Percentiles rank a stretch among this genome's conserved stretches.
phyloP scores from a whole-genome alignment of 2,113 vertebrate genomes.

The Sapajus apella region DNA sequence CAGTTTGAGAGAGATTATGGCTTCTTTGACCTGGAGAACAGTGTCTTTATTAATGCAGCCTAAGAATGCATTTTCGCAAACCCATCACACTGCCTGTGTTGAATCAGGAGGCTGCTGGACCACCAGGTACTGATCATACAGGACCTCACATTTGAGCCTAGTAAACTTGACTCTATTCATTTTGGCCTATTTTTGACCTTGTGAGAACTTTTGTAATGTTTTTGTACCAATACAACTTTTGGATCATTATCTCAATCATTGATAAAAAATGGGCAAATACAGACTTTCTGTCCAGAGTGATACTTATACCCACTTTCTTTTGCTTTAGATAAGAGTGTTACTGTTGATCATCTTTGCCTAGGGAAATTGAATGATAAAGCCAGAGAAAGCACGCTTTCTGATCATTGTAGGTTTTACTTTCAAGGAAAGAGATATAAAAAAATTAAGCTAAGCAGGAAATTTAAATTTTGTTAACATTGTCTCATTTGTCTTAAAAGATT shows the following conservation, averaged over 20 bases:
- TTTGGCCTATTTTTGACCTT: not conserved
- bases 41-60: not conserved
- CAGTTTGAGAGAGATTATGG: not conserved
- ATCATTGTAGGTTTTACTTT: slow-evolving; percentile 14
- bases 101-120: not conserved
- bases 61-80: not conserved
- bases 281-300: not conserved
- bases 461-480: not conserved
- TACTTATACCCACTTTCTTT: not conserved
- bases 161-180: not conserved
- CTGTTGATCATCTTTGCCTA: not conserved
- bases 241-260: not conserved
- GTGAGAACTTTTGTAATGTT: not conserved
- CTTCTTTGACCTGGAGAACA: not conserved
- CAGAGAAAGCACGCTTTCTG: not conserved
- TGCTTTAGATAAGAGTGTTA: not conserved
- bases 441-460: not conserved
- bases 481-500: not conserved
- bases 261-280: slow-evolving; percentile 16
- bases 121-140: accelerated
- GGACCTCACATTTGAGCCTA: not conserved
- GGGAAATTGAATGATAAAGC: not conserved
- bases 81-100: not conserved
- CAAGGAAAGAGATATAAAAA: not conserved
- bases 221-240: not conserved